Evolutionary conservation across 2,888 invertebrate species (phyloP).

Genomic region (Drosophila lacicola): DNA sequence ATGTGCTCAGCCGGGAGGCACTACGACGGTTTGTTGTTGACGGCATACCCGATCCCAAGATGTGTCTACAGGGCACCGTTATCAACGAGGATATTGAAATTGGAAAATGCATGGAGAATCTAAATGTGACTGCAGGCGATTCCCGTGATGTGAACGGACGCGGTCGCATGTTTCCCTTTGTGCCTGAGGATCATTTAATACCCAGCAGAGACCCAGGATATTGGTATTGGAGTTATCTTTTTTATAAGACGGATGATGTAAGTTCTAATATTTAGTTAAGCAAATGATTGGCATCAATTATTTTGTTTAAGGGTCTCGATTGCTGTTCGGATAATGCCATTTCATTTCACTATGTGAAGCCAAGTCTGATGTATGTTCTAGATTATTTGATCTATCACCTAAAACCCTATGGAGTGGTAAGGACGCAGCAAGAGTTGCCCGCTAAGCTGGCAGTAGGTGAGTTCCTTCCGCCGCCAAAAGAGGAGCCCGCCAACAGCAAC

Average conservation of each 20-base stretch:
- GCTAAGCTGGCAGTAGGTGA: constrained; percentile 9
- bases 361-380: constrained; percentile 96
- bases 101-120: constrained; percentile 91
- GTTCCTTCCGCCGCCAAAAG: constrained; percentile 4
- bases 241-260: constrained; percentile 91
- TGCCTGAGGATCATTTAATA: constrained; percentile 95
- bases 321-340: constrained; percentile 97
- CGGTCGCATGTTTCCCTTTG: constrained; percentile 97
- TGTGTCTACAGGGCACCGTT: constrained; percentile 85
- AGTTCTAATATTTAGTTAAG: not conserved
- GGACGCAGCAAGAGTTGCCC: constrained; percentile 54
- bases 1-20: constrained; percentile 25
- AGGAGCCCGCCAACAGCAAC: constrained; percentile 16
- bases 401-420: constrained; percentile 88
- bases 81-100: constrained; percentile 79
- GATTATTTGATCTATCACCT: constrained; percentile 98
- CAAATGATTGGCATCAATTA: not conserved
- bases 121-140: constrained; percentile 95
- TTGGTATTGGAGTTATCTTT: constrained; percentile 98
- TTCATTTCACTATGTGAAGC: constrained; percentile 96
- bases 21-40: constrained; percentile 26
- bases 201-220: constrained; percentile 91
- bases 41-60: constrained; percentile 86
- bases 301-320: constrained; percentile 66
- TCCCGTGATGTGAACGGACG: constrained; percentile 93